Evolutionary conservation across 2,888 invertebrate genomes (phyloP).

Genomic region (Serripes groenlandicus): DNA sequence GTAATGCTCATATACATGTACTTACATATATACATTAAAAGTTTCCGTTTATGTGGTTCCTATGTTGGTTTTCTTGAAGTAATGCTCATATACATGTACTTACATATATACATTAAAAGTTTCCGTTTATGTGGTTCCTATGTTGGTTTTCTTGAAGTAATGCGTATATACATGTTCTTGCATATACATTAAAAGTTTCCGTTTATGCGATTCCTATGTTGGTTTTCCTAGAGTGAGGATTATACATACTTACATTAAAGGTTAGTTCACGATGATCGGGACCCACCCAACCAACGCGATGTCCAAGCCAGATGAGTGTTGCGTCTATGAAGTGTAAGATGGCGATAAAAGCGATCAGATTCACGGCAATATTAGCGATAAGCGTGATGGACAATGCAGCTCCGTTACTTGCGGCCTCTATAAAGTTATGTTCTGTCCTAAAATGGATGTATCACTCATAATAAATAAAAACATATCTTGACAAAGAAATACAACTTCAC

Average conservation of each 20-base stretch:
- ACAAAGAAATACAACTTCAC: too few relatives aligned
- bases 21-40: too few relatives aligned
- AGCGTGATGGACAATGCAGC: constrained; percentile 93
- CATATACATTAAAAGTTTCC: background rate
- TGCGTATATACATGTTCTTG: background rate
- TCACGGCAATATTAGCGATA: constrained; percentile 95
- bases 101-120: too few relatives aligned
- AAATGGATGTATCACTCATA: too few relatives aligned
- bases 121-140: too few relatives aligned
- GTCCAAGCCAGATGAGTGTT: constrained; percentile 88
- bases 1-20: too few relatives aligned
- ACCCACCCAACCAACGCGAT: constrained; percentile 90
- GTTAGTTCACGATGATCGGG: constrained; percentile 83
- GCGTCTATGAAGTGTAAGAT: constrained; percentile 95
- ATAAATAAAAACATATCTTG: too few relatives aligned
- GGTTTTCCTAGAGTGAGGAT: background rate
- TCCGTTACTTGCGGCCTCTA: constrained; percentile 97
- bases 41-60: too few relatives aligned
- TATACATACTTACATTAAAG: constrained; percentile 87
- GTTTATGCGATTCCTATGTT: too few relatives aligned
- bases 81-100: too few relatives aligned
- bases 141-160: background rate
- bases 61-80: too few relatives aligned
- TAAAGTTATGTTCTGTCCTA: constrained; percentile 93
- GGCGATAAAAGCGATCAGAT: constrained; percentile 96